Base-by-base conservation (phyloP, 2,797 vertebrate species). In the Gymnocypris eckloni region DNA sequence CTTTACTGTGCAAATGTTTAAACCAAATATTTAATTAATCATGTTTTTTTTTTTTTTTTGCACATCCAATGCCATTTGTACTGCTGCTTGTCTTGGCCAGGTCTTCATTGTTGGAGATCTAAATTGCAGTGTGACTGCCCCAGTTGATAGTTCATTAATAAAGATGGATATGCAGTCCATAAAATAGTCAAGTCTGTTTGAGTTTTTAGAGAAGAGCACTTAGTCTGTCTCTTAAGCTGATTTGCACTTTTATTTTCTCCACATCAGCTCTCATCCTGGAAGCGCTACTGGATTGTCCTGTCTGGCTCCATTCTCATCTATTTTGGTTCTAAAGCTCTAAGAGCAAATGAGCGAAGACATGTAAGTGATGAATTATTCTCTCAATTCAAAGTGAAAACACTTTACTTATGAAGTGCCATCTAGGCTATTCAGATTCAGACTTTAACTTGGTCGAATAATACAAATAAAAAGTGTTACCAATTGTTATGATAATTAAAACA, bases 321-420 rank as follows among this genome's bases (percentile, higher is more conserved):
- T 90, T 99, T 96, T 0, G 96, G 96, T 86, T 97, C 97, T 28
- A 99, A 99, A 94, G 96, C 98, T 41, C 94, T 99, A 91, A 93
- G 97, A 91, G 97, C 97, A 83, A 97, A 96, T 76, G 98, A 99
- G 93, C 96, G 98, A 92, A 99, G 98, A 91, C 97, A 99, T 28
- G 98, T 99, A 92, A 95, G 96, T 90, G 56, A 61, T n/a, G 0
- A 20, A 56, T 61, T 61, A 39, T 78, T n/a, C 7, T 8, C 45
- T 28, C 15, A 73, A 73, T 25, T 25, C 43, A 48, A 12, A 9
- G n/a, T 15, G 77, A 25, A 28, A 43, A 22, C 45, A 75, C 13
- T 7, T 48, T 72, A 72, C 22, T 72, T 50, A 50, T 50, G 22
- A 48, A 25, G 71, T 13, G 22, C 1, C 41, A 72, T 72, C 41